Percentiles rank a stretch among this genome's conserved stretches.
Conservation (phyloP, 1,140 invertebrate genomes). For the Drosophila ercepeae region DNA sequence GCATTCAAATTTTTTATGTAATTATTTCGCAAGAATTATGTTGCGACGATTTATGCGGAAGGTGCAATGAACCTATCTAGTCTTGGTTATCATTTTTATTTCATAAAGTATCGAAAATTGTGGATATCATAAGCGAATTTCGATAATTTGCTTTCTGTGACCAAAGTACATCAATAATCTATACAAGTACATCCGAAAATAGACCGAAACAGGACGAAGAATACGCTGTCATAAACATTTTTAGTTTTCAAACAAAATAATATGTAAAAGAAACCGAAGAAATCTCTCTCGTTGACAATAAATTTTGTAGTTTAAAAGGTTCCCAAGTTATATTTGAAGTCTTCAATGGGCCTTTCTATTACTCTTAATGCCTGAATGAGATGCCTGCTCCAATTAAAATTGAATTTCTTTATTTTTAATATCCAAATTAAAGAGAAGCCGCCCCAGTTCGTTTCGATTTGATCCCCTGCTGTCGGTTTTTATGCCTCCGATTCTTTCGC, state of each 20-base stretch:
- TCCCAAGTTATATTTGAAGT: neutral
- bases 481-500: conserved; percentile 45
- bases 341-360: no score
- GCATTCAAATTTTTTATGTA: no score
- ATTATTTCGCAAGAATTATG: conserved; percentile 57
- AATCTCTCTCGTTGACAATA: neutral
- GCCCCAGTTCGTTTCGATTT: conserved; percentile 22
- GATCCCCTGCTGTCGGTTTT: conserved; percentile 22
- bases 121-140: no score
- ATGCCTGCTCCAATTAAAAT: neutral
- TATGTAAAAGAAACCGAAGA: neutral
- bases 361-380: neutral
- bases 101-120: no score
- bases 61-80: conserved; percentile 37
- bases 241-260: conserved; percentile 1
- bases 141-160: neutral
- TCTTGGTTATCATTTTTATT: no score
- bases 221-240: neutral
- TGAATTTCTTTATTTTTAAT: neutral
- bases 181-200: neutral
- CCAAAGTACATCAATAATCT: neutral
- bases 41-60: conserved; percentile 39
- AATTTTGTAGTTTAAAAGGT: neutral
- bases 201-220: neutral
- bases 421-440: conserved; percentile 7